These are phyloP conservation scores for Amyelois transitella DNA, from an alignment of 1,140 invertebrate species.

Conservation along the genomic window DNA sequence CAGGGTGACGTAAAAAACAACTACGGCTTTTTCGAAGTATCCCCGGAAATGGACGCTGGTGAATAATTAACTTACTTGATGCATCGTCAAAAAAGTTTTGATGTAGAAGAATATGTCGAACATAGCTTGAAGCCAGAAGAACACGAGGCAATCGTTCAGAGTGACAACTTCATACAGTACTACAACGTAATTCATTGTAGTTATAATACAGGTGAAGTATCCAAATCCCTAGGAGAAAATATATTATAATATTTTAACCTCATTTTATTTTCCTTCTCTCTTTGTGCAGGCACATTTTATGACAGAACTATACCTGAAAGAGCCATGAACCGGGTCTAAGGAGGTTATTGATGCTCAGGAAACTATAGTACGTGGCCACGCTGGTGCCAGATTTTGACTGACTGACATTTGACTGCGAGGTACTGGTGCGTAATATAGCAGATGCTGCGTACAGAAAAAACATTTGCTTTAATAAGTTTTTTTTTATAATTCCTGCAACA, in stretches of 20 bases:
- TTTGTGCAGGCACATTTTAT: too few species aligned
- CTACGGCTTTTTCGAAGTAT: too few species aligned
- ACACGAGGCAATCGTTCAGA: conserved; percentile 40
- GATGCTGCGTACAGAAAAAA: neutral
- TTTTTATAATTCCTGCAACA: too few species aligned
- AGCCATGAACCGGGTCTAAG: conserved; percentile 45
- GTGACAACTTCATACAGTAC: conserved; percentile 48
- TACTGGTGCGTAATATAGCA: conserved; percentile 8
- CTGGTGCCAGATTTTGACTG: conserved; percentile 48
- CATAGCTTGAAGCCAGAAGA: conserved; percentile 48
- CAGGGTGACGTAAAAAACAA: too few species aligned
- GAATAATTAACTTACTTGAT: conserved; percentile 38
- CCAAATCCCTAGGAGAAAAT: conserved; percentile 38
- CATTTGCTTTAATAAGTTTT: neutral
- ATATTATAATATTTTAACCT: conserved; percentile 9
- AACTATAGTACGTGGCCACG: conserved; percentile 43
- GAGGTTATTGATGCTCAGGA: conserved; percentile 35
- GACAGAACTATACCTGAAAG: conserved; percentile 61
- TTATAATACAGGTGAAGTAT: conserved; percentile 43
- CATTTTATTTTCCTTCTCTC: too few species aligned
- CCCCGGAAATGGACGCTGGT: too few species aligned
- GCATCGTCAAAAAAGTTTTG: conserved; percentile 42
- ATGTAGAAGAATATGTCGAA: conserved; percentile 53
- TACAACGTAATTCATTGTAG: conserved; percentile 39
- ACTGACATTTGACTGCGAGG: conserved; percentile 49